Conservation (phyloP, 2,113 vertebrate genomes). For the Hippopotamus amphibius region DNA sequence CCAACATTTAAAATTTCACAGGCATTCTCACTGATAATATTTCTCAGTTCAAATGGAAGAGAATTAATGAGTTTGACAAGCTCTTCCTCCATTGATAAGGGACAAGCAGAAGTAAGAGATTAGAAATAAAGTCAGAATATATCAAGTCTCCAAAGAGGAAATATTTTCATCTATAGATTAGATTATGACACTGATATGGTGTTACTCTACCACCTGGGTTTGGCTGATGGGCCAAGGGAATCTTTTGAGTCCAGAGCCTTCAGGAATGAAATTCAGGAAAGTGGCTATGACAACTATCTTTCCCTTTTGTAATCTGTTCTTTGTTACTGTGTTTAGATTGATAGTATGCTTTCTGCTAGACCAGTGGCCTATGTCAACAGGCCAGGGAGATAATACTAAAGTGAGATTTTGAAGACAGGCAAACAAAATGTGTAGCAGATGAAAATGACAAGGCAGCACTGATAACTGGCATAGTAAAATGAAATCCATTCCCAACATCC, state of each 20-base stretch:
- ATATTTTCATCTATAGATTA: slow-evolving; percentile 74
- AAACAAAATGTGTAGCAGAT: slow-evolving; percentile 84
- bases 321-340: slow-evolving; percentile 69
- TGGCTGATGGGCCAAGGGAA: slow-evolving; percentile 39
- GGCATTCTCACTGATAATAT: slow-evolving; percentile 11
- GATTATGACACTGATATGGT: slow-evolving; percentile 60
- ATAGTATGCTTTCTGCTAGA: slow-evolving; percentile 68
- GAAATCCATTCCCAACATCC: slow-evolving; percentile 82
- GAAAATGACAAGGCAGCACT: slow-evolving; percentile 85
- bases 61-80: slow-evolving; percentile 70
- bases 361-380: slow-evolving; percentile 72
- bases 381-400: slow-evolving; percentile 81
- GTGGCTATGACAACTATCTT: slow-evolving; percentile 70
- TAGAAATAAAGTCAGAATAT: slow-evolving; percentile 64
- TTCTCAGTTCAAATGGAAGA: slow-evolving; percentile 43
- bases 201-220: slow-evolving; percentile 23
- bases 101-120: slow-evolving; percentile 55
- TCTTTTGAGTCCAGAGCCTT: slow-evolving; percentile 36
- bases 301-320: slow-evolving; percentile 66
- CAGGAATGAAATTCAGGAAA: slow-evolving; percentile 61
- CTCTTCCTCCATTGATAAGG: slow-evolving; percentile 60
- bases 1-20: slow-evolving; percentile 32
- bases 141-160: slow-evolving; percentile 50
- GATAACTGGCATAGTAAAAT: slow-evolving; percentile 82
- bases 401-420: slow-evolving; percentile 83